These are phyloP conservation scores for Luidia sarsii DNA, from an alignment of 53 echinoderm and acorn worm species.

Conservation along the genomic window DNA sequence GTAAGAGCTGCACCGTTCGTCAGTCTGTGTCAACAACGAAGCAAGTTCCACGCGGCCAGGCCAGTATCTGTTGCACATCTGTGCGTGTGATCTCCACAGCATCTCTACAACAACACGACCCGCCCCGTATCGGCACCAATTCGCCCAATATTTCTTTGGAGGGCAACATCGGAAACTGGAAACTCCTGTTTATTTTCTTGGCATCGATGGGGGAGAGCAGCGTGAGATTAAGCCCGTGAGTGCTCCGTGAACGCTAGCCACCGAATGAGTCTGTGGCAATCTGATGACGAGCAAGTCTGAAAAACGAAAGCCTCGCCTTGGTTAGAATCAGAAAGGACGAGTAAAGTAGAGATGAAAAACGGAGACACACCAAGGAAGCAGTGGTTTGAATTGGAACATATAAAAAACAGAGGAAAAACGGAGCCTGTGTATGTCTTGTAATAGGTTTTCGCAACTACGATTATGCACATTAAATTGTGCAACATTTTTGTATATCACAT, in stretches of 20 bases:
- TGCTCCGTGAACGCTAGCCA: background rate
- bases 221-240: conserved; percentile 35
- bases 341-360: background rate
- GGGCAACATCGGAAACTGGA: background rate
- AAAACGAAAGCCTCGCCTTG: background rate
- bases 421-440: too few relatives aligned
- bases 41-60: too few relatives aligned
- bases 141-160: background rate
- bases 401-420: too few relatives aligned
- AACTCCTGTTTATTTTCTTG: conserved; percentile 44
- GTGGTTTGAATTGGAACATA: too few relatives aligned
- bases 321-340: background rate
- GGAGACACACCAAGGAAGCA: too few relatives aligned
- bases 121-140: background rate
- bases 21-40: too few relatives aligned
- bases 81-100: background rate
- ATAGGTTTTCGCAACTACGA: too few relatives aligned
- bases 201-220: conserved; percentile 49
- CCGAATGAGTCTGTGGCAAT: background rate
- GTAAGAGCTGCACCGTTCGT: too few relatives aligned
- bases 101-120: background rate
- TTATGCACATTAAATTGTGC: too few relatives aligned
- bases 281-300: conserved; percentile 6
- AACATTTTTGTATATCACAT: too few relatives aligned
- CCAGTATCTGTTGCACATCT: background rate